Conservation (phyloP, 1,140 invertebrate genomes). For the Drosophila lowei region DNA sequence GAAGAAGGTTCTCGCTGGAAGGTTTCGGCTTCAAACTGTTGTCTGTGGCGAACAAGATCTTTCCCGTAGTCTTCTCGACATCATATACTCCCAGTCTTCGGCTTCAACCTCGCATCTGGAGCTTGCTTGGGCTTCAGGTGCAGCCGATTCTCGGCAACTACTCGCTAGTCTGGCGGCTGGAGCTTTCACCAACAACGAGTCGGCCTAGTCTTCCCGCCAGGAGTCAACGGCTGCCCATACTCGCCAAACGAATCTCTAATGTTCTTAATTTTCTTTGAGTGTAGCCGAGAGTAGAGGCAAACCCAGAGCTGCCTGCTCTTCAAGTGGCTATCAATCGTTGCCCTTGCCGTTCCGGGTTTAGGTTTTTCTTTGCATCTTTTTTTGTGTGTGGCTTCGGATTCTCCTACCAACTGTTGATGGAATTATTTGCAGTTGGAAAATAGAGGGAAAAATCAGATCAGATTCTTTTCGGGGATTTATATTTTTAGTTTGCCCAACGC, state of each 20-base stretch:
- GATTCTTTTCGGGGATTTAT: constrained; percentile 24
- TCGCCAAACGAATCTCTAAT: too few species aligned
- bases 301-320: constrained; percentile 23
- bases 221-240: too few species aligned
- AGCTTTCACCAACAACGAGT: neutral
- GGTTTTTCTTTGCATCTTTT: constrained; percentile 33
- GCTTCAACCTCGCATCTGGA: too few species aligned
- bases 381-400: constrained; percentile 16
- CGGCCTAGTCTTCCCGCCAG: too few species aligned
- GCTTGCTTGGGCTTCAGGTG: too few species aligned
- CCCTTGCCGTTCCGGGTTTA: constrained; percentile 41
- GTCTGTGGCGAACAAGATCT: too few species aligned
- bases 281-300: constrained; percentile 16
- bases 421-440: constrained; percentile 76
- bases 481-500: constrained; percentile 51
- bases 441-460: constrained; percentile 11
- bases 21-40: too few species aligned
- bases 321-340: constrained; percentile 81
- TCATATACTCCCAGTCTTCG: too few species aligned
- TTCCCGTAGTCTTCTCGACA: too few species aligned
- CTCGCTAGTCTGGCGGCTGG: too few species aligned
- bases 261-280: constrained; percentile 5
- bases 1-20: too few species aligned
- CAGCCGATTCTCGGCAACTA: too few species aligned
- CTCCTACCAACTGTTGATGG: constrained; percentile 55